Percentiles rank a stretch among this genome's conserved stretches.
Evolutionary conservation across 2,797 vertebrate species (phyloP).

Genomic region (Thripadectes ignobilis): DNA sequence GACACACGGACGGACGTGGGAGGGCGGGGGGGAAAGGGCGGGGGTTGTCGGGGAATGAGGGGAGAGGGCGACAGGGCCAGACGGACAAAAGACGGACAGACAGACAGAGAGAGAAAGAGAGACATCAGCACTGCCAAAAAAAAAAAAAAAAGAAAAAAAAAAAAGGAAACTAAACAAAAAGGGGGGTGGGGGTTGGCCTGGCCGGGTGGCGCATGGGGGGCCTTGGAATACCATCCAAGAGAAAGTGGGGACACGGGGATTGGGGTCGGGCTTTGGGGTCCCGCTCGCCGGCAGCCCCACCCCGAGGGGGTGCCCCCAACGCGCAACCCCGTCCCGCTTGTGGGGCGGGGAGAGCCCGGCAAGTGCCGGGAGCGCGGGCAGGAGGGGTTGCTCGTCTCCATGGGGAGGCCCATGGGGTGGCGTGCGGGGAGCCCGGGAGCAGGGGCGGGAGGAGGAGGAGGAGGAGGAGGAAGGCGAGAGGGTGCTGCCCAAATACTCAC

Average conservation of each 20-base stretch:
- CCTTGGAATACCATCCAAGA: slow-evolving; percentile 74
- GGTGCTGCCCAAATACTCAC: slow-evolving; percentile 74
- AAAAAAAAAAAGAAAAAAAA: not conserved
- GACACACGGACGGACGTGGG: slow-evolving; percentile 56
- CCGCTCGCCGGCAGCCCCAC: slow-evolving; percentile 15
- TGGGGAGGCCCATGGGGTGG: slow-evolving; percentile 90
- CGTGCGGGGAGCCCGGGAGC: slow-evolving; percentile 66
- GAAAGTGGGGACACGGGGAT: slow-evolving; percentile 60
- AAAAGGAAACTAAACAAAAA: no score
- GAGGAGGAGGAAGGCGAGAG: slow-evolving; percentile 43
- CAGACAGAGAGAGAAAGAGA: slow-evolving; percentile 81
- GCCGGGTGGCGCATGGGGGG: slow-evolving; percentile 25
- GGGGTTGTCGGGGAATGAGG: not conserved
- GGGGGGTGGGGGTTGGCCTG: not conserved
- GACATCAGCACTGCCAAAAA: slow-evolving; percentile 78
- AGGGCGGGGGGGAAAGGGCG: not conserved
- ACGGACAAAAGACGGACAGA: slow-evolving; percentile 80
- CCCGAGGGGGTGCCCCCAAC: slow-evolving; percentile 83
- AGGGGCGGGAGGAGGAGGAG: slow-evolving; percentile 51
- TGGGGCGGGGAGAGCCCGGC: not conserved
- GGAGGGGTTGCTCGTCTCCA: slow-evolving; percentile 98
- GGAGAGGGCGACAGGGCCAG: slow-evolving; percentile 36
- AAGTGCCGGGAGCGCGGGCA: slow-evolving; percentile 6
- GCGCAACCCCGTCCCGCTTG: slow-evolving; percentile 88
- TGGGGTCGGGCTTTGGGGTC: not conserved